Evolutionary conservation across 2,797 vertebrate genomes (phyloP).

Genomic region (Hipposideros larvatus): DNA sequence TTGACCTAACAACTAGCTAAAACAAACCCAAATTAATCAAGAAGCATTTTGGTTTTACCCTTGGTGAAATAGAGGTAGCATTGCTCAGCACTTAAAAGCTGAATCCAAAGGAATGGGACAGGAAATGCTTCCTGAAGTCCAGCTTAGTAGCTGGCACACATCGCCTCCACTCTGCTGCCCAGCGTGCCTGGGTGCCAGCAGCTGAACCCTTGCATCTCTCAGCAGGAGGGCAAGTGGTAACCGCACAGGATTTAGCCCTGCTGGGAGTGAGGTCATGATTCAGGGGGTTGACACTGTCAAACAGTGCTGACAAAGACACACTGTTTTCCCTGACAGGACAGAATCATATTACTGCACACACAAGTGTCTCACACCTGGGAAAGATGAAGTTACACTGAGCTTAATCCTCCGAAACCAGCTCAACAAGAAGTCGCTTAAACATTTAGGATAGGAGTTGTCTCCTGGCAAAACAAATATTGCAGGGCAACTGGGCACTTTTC

Average conservation of each 20-base stretch:
- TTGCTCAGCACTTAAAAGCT: neutral
- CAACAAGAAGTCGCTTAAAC: slow-evolving; percentile 83
- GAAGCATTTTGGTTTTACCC: neutral
- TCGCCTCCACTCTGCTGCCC: neutral
- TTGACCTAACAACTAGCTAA: neutral
- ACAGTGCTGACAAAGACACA: slow-evolving; percentile 71
- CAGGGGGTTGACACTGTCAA: slow-evolving; percentile 43
- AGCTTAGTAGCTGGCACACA: neutral
- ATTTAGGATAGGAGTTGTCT: slow-evolving; percentile 80
- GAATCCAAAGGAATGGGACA: neutral
- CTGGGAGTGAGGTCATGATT: slow-evolving; percentile 45
- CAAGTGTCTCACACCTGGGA: slow-evolving; percentile 83
- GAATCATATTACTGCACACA: slow-evolving; percentile 75
- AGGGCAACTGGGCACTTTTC: slow-evolving; percentile 55
- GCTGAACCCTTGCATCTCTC: neutral
- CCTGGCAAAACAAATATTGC: slow-evolving; percentile 71
- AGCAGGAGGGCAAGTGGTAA: slow-evolving; percentile 32
- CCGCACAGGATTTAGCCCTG: neutral
- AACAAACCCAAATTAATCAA: neutral
- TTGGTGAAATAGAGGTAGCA: neutral
- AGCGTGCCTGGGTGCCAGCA: accelerated
- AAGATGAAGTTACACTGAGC: slow-evolving; percentile 84
- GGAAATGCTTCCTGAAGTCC: slow-evolving; percentile 22
- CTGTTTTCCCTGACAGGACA: slow-evolving; percentile 76
- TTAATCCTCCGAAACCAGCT: slow-evolving; percentile 88